Conservation (phyloP, 2,888 invertebrate genomes). For the Agrilus biguttatus region DNA sequence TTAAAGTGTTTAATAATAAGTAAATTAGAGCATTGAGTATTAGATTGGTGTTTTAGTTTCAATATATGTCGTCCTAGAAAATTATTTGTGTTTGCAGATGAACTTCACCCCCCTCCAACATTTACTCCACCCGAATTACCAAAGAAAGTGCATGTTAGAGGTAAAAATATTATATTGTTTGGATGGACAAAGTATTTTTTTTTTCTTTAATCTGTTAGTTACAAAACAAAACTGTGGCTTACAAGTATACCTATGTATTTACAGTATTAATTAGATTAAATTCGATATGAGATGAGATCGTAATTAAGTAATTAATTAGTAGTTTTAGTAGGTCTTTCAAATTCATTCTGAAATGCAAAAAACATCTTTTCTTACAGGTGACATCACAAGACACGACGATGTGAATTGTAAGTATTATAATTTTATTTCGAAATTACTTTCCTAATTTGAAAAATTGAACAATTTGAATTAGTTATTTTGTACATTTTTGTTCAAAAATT, state of each 20-base stretch:
- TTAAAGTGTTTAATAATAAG: slow-evolving; percentile 1
- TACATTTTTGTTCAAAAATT: no score
- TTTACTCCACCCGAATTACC: slow-evolving; percentile 98
- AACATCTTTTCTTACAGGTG: slow-evolving; percentile 43
- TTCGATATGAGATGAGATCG: no score
- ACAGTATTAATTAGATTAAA: no score
- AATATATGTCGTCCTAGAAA: no score
- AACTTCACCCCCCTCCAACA: slow-evolving; percentile 94
- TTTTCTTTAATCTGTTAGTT: background rate
- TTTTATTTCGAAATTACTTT: background rate
- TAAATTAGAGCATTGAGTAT: background rate
- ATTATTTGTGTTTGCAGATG: slow-evolving; percentile 54
- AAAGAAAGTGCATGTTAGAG: slow-evolving; percentile 96
- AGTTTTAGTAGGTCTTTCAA: background rate
- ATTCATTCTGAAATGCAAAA: background rate
- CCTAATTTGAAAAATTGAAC: no score
- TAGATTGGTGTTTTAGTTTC: no score
- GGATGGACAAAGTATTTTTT: background rate
- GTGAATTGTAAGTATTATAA: slow-evolving; percentile 51
- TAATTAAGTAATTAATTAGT: no score
- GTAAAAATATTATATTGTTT: slow-evolving; percentile 33
- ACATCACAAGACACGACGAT: slow-evolving; percentile 60
- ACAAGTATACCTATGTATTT: background rate
- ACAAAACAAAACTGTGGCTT: background rate
- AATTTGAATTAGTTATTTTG: no score